Conservation (phyloP, 1,140 invertebrate genomes). For the Chironomus tepperi region DNA sequence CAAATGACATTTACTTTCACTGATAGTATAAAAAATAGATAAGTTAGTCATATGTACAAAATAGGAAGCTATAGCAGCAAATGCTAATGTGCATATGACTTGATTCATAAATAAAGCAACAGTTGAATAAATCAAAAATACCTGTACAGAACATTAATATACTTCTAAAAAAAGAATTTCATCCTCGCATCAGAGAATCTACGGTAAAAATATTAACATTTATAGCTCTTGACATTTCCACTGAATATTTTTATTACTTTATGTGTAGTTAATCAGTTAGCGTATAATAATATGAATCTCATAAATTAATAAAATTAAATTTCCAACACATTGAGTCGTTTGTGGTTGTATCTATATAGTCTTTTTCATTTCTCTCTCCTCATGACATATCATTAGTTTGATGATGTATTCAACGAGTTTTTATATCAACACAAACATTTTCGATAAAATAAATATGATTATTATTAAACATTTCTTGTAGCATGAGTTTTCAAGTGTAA, state of each 20-base stretch:
- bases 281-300: slow-evolving; percentile 6
- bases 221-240: slow-evolving; percentile 22
- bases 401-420: slow-evolving; percentile 8
- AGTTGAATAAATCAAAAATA: too few species aligned
- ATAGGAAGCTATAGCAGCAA: too few species aligned
- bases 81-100: too few species aligned
- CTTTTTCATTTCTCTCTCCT: neutral
- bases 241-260: slow-evolving; percentile 15
- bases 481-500: too few species aligned
- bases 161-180: too few species aligned
- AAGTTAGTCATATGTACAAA: too few species aligned
- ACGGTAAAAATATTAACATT: neutral
- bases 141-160: too few species aligned
- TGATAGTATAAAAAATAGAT: too few species aligned
- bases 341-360: too few species aligned
- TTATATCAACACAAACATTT: slow-evolving; percentile 14
- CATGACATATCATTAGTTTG: slow-evolving; percentile 13
- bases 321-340: slow-evolving; percentile 15
- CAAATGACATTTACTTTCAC: too few species aligned
- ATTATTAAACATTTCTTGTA: too few species aligned
- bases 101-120: too few species aligned
- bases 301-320: slow-evolving; percentile 23
- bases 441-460: neutral
- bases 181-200: neutral
- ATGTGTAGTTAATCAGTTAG: slow-evolving; percentile 15